Conservation (phyloP, 23 tunicate genomes). For the Styela plicata region DNA sequence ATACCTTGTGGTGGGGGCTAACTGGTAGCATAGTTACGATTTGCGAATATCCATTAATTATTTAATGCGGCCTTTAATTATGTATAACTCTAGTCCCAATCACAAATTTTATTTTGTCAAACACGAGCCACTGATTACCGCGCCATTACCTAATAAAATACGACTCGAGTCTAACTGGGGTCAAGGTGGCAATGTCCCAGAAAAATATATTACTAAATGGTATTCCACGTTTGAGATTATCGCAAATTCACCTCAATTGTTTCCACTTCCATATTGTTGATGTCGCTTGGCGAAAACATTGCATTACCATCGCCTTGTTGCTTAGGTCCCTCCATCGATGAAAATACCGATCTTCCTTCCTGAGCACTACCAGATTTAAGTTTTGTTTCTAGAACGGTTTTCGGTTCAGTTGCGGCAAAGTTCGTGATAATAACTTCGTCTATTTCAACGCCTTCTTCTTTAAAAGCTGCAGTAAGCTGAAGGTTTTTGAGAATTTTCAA, state of each 20-base stretch:
- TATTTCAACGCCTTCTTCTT: constrained; percentile 15
- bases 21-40: too few species aligned
- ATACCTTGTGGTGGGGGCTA: too few species aligned
- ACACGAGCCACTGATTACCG: too few species aligned
- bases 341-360: not conserved
- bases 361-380: not conserved
- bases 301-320: not conserved
- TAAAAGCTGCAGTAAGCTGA: not conserved
- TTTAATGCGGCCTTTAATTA: too few species aligned
- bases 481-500: too few species aligned
- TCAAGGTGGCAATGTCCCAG: too few species aligned
- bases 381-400: not conserved
- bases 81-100: too few species aligned
- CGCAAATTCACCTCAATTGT: not conserved
- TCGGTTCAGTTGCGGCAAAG: constrained; percentile 1
- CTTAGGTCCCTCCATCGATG: not conserved
- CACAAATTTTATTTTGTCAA: too few species aligned
- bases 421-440: not conserved
- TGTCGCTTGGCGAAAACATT: not conserved
- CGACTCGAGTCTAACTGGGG: too few species aligned
- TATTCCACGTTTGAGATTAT: not conserved
- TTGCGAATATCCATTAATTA: too few species aligned
- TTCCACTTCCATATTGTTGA: not conserved
- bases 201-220: too few species aligned
- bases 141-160: too few species aligned